Evolutionary conservation across 2,888 invertebrate species (phyloP), one percentile per base, ranked within the genome.

Genomic region (Nesidiocoris tenuis): DNA sequence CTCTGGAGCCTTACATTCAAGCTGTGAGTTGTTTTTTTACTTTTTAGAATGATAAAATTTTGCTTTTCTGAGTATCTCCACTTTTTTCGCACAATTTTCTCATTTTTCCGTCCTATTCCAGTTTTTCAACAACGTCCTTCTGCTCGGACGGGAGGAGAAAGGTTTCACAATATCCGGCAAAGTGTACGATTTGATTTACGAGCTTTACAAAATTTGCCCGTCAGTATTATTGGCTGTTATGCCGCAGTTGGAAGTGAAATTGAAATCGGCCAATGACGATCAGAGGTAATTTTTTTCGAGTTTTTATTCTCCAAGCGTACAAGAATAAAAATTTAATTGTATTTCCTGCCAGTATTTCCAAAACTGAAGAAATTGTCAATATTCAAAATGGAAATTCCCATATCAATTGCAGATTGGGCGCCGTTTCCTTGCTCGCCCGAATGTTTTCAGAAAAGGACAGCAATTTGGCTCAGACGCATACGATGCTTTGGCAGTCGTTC

Each of bases 381-480:
- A n/a, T n/a, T n/a, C n/a, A n/a, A n/a, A n/a, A n/a, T n/a, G n/a
- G n/a, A n/a, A n/a, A n/a, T n/a, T n/a, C n/a, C n/a, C n/a, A n/a
- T n/a, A n/a, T n/a, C n/a, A n/a, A n/a, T 64, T 74, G n/a, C 65
- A 74, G 74, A 78, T 87, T 96, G 78, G 91, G 90, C 77, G 96
- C 95, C 0, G 95, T 95, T 1, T 92, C 94, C 0, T 84, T 98
- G 61, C 86, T 98, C 63, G 96, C 97, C 0, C 88, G 96, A 82
- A 97, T 98, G 96, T 98, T 98, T 85, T 96, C 96, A 0, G 96
- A 97, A 83, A 94, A 93, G 79, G 93, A 94, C 77, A 97, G 96
- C 0, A 91, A 90, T 77, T 86, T 98, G 16, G 96, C 97, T 1
- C 89, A 90, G 79, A 91, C 94, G 82, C 94, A 97, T 83, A 89